Evolutionary conservation across 2,113 vertebrate species (phyloP), one percentile per base, ranked within the genome.

Genomic region (Gnathochromis pfefferi): DNA sequence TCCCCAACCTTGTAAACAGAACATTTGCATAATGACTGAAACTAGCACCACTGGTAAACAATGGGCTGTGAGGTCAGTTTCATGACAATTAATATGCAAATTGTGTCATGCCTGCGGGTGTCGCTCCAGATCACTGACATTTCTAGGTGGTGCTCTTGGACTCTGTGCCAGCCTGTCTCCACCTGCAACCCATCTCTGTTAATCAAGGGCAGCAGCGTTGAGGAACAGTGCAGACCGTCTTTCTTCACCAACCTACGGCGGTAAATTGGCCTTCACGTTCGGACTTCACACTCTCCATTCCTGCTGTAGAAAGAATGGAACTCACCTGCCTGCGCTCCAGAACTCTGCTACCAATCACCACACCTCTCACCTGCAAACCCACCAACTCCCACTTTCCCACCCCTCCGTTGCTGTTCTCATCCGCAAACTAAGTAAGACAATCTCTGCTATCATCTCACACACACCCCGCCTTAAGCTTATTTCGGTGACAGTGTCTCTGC

Each of bases 401-500:
- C 58, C 58, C 58, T 35, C 17, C 17, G 1, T 63, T 35, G 31
- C 58, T 63, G 58, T 9, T 63, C 31, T 63, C 31, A 63, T 0
- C 31, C 4, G 9, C 58, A 63, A 63, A 63, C 58, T 9, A 35
- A 65, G 60, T 65, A n/a, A 65, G 31, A 12, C 60, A n/a, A 12
- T 65, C 31, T 35, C 60, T 65, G 17, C 58, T 63, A 63, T 63
- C 31, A n/a, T 63, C 58, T 35, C 31, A 63, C 58, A 63, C 58
- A 63, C 31, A 35, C 31, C 28, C 58, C 6, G 0, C 17, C 17
- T 35, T 65, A 35, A 35, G 60, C 60, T 65, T 65, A n/a, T 35
- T 65, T 65, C 0, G 0, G 31, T 65, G 60, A 65, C 31, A 12
- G 60, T n/a, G 31, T 65, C 0, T 0, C 60, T 38, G 60, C 17